Base-by-base conservation (phyloP, 2,888 invertebrate genomes). In the Eurytoma californica region DNA sequence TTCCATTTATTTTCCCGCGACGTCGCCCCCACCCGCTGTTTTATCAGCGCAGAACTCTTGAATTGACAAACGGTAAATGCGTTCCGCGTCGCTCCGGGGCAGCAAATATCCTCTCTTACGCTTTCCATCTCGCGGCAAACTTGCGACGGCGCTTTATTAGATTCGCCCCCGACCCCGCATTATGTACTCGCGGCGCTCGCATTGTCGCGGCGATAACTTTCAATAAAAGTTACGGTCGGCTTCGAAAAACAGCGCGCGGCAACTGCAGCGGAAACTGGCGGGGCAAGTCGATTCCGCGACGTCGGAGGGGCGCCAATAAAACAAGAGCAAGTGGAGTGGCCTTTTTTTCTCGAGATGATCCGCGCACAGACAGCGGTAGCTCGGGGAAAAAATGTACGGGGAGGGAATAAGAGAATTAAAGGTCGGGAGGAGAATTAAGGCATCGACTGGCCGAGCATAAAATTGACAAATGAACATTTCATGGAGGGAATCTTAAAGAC, bases 11-110 rank as follows among this genome's bases (percentile, higher is more conserved):
- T 60, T 24, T 24, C 60, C 14, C 60, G 14, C 60, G 5, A 39
- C 39, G 20, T 2, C 60, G 4, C 28, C 24, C 58, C 13, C 60
- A 3, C 28, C 7, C 20, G 63, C 39, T 53, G 47, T 55, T 57
- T n/a, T 55, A 73, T 65, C 72, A 65, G 39, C 3, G 5, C 28
- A n/a, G 61, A 61, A 51, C 16, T 58, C 69, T 20, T 13, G 51
- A 49, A 73, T 58, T 58, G 66, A 49, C 73, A 66, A 66, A 74
- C 73, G 66, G 57, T 74, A 66, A 66, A 74, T 39, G 73, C 47
- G 49, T 58, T 73, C 47, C 73, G 14, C 47, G 65, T 47, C 47
- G 60, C 55, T 57, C 49, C 12, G 47, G 47, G 13, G 18, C 66
- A 49, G 30, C 47, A 18, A 24, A 18, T 18, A 60, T 20, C 7